Percentiles rank a stretch among this genome's conserved stretches.
These are phyloP conservation scores for Autographa pulchrina DNA, from an alignment of 2,888 invertebrate genomes.

Conservation along the genomic window DNA sequence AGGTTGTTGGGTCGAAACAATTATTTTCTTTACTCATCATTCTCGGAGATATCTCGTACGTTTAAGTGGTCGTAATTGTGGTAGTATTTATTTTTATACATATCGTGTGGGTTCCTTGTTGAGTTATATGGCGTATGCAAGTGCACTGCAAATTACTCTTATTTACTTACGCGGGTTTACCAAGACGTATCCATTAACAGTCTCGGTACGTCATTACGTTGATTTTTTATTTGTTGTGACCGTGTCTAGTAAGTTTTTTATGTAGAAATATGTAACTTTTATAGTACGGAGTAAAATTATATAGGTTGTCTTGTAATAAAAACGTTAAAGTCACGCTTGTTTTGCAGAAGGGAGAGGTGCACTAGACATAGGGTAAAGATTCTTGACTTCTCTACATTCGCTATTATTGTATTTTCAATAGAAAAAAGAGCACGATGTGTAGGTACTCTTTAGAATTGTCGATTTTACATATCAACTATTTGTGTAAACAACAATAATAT, in stretches of 20 bases:
- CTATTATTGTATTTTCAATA: too few species aligned
- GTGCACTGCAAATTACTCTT: conserved; percentile 71
- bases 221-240: conserved; percentile 19
- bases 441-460: too few species aligned
- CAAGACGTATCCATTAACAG: conserved; percentile 60
- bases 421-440: too few species aligned
- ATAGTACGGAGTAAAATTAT: too few species aligned
- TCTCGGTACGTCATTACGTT: conserved; percentile 35
- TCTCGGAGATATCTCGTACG: conserved; percentile 52
- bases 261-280: background rate
- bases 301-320: too few species aligned
- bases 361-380: too few species aligned
- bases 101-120: conserved; percentile 66
- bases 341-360: too few species aligned
- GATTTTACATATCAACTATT: too few species aligned
- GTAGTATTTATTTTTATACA: conserved; percentile 57
- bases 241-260: conserved; percentile 8
- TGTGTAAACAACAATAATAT: too few species aligned
- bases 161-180: conserved; percentile 65
- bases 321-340: too few species aligned
- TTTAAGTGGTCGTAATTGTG: conserved; percentile 67
- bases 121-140: conserved; percentile 68
- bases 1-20: conserved; percentile 48
- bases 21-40: conserved; percentile 55
- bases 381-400: too few species aligned